A percentile compares a stretch with the other conserved stretches of the same genome.
phyloP scores from a whole-genome alignment of 2,113 vertebrate genomes.

The Megalops atlanticus region DNA sequence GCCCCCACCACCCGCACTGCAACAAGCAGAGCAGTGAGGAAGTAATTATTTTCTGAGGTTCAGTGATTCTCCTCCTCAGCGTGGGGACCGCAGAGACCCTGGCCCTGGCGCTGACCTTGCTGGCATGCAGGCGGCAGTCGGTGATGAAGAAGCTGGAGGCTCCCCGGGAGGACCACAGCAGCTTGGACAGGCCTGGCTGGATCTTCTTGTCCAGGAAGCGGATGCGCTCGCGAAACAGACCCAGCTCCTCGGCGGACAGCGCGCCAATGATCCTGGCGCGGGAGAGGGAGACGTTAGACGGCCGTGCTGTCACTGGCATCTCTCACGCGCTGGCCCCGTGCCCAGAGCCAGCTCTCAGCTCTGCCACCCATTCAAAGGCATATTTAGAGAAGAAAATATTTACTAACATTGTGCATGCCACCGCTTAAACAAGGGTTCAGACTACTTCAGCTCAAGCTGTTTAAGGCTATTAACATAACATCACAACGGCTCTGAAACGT shows the following conservation, averaged over 20 bases:
- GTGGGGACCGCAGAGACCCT: background rate
- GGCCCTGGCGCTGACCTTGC: conserved; percentile 71
- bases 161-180: conserved; percentile 76
- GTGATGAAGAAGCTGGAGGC: conserved; percentile 71
- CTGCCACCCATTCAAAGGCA: background rate
- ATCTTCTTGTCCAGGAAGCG: conserved; percentile 78
- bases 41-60: too few relatives aligned
- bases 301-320: background rate
- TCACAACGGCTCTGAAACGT: background rate
- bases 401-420: conserved; percentile 1
- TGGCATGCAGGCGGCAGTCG: conserved; percentile 75
- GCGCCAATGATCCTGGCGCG: conserved; percentile 73
- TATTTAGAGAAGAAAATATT: background rate
- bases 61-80: background rate
- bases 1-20: too few relatives aligned
- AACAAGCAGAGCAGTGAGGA: too few relatives aligned
- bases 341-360: background rate
- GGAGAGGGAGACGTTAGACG: too few relatives aligned
- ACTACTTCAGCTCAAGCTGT: background rate
- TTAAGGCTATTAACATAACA: background rate
- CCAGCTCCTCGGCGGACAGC: conserved; percentile 73
- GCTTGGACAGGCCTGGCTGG: conserved; percentile 78
- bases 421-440: too few relatives aligned
- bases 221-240: conserved; percentile 78
- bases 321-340: background rate